Evolutionary conservation across 2,113 vertebrate genomes (phyloP).

Genomic region (Rhea americana): DNA sequence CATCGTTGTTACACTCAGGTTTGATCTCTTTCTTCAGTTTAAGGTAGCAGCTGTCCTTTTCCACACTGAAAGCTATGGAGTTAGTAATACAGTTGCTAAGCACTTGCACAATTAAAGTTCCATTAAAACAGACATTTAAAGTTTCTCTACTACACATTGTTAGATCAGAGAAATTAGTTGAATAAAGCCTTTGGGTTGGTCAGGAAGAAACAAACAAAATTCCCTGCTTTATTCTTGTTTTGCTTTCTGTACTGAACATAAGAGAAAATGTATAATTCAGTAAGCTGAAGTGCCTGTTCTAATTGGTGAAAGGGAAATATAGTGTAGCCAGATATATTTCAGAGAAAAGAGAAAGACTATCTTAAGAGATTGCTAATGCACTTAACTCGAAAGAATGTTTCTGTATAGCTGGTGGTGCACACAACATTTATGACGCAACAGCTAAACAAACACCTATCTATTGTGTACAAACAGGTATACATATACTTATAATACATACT

Average conservation of each 20-base stretch:
- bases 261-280: accelerated
- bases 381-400: neutral
- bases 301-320: neutral
- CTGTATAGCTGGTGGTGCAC: neutral
- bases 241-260: neutral
- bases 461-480: neutral
- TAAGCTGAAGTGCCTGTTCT: neutral
- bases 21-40: neutral
- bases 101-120: constrained; percentile 46
- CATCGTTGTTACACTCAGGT: neutral
- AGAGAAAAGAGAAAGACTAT: neutral
- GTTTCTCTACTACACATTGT: neutral
- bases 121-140: neutral
- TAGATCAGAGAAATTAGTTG: neutral
- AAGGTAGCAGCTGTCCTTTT: constrained; percentile 13
- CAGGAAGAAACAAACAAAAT: neutral
- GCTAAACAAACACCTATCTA: neutral
- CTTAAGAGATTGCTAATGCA: neutral
- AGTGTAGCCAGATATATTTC: neutral
- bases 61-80: neutral
- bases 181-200: neutral
- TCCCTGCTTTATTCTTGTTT: neutral
- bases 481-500: accelerated
- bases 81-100: neutral
- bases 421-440: neutral